Conservation (phyloP, 2,888 invertebrate species). For the Drosophila mimica region DNA sequence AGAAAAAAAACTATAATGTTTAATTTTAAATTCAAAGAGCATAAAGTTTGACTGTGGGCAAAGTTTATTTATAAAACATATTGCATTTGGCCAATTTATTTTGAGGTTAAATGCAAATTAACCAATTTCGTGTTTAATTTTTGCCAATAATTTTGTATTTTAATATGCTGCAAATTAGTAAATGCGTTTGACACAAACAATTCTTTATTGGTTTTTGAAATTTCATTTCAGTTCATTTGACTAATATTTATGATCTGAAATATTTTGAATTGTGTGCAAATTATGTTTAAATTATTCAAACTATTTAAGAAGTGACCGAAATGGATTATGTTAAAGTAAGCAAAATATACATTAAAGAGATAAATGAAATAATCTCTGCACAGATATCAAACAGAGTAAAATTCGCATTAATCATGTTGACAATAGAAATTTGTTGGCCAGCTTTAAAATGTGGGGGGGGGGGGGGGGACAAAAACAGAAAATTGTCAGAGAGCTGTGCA, state of each 20-base stretch:
- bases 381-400: conserved; percentile 36
- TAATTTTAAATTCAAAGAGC: conserved; percentile 24
- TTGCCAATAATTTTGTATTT: conserved; percentile 7
- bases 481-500: conserved; percentile 5
- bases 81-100: conserved; percentile 3
- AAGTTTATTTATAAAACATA: neutral
- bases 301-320: neutral
- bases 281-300: neutral
- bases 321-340: neutral
- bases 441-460: conserved; percentile 3
- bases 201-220: conserved; percentile 5
- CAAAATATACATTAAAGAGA: neutral
- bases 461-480: neutral
- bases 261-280: neutral
- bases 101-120: conserved; percentile 11
- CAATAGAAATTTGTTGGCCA: conserved; percentile 41
- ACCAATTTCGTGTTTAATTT: conserved; percentile 1
- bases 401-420: conserved; percentile 54
- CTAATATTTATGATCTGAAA: neutral
- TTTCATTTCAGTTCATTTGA: neutral
- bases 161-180: conserved; percentile 8
- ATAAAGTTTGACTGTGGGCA: conserved; percentile 9
- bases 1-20: neutral
- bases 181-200: conserved; percentile 7
- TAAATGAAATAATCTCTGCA: conserved; percentile 15